Percentiles rank a stretch among this genome's conserved stretches.
phyloP scores from a whole-genome alignment of 2,113 vertebrate genomes.

The Copsychus sechellarum region DNA sequence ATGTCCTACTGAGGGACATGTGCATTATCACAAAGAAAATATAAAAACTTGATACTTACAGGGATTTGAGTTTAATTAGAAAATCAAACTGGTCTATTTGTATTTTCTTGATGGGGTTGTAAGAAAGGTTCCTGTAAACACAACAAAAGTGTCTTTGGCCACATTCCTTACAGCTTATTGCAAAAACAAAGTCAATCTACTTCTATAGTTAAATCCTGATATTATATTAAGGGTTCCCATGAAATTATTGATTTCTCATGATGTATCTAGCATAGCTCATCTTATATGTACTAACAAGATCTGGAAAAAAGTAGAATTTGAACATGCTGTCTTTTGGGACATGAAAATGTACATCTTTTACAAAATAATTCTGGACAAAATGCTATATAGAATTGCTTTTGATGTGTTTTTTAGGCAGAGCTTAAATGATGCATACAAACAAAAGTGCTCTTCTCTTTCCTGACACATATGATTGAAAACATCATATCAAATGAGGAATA shows the following conservation, averaged over 20 bases:
- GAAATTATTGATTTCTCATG: neutral
- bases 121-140: conserved; percentile 88
- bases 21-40: neutral
- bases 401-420: neutral
- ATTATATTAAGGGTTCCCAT: neutral
- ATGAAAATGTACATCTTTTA: neutral
- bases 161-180: neutral
- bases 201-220: neutral
- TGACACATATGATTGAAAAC: neutral
- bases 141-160: neutral
- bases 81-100: conserved; percentile 90
- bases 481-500: neutral
- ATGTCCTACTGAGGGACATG: neutral
- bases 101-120: conserved; percentile 90
- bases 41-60: conserved; percentile 82
- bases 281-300: neutral
- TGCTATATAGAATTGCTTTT: neutral
- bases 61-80: conserved; percentile 87
- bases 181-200: neutral
- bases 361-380: neutral
- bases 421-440: neutral
- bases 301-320: neutral
- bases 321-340: neutral
- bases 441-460: neutral
- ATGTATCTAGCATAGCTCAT: neutral